Evolutionary conservation across 1,140 invertebrate species (phyloP).

Genomic region (Pseudomyrmex gracilis): DNA sequence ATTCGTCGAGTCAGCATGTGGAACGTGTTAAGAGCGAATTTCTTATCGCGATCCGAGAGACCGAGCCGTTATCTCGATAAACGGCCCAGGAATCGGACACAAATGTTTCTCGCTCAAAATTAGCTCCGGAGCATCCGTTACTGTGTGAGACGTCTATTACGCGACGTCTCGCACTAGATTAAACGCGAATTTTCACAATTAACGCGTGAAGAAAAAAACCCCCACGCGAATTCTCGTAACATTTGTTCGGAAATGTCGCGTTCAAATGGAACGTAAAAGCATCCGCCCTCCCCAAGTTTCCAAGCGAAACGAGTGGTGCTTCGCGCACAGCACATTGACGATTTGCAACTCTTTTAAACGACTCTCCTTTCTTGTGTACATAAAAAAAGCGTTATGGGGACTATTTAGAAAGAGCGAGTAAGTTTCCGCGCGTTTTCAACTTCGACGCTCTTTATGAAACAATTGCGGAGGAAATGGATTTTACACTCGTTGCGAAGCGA

Average conservation of each 20-base stretch:
- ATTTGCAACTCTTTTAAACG: conserved; percentile 29
- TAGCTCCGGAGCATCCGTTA: conserved; percentile 26
- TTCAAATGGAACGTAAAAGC: conserved; percentile 38
- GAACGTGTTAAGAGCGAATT: conserved; percentile 6
- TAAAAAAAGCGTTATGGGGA: conserved; percentile 13
- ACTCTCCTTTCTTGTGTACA: conserved; percentile 3
- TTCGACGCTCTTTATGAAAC: conserved; percentile 25
- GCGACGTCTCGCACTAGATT: background rate
- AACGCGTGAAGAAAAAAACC: conserved; percentile 27
- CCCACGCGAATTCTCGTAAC: conserved; percentile 29
- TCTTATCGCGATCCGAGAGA: conserved; percentile 39
- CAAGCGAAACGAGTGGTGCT: conserved; percentile 15
- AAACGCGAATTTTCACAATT: conserved; percentile 26
- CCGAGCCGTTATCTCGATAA: conserved; percentile 21
- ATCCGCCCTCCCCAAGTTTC: conserved; percentile 17
- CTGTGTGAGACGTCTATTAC: background rate
- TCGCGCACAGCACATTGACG: background rate
- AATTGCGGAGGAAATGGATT: background rate
- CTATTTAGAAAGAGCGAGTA: conserved; percentile 46
- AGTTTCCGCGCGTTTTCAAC: background rate
- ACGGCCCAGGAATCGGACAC: conserved; percentile 5
- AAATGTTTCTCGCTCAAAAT: conserved; percentile 17
- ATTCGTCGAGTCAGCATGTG: conserved; percentile 23
- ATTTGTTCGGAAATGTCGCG: conserved; percentile 14
- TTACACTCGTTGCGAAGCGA: background rate